Evolutionary conservation across 2,797 vertebrate species (phyloP).

Genomic region (Cirrhinus molitorella): DNA sequence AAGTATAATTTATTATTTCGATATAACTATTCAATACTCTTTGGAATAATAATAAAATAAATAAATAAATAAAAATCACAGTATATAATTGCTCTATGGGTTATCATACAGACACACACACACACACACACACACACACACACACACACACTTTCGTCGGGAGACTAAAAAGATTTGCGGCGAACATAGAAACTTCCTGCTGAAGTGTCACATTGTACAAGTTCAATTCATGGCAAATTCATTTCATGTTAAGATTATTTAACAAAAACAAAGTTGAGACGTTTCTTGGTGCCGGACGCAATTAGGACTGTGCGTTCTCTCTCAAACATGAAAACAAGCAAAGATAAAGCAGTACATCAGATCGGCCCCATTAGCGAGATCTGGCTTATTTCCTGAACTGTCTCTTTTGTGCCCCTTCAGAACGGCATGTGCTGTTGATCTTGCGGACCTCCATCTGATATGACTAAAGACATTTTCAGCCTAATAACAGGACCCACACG

Average conservation of each 20-base stretch:
- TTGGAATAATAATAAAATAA: too few species aligned
- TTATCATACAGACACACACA: too few species aligned
- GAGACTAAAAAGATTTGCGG: not conserved
- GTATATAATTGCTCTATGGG: too few species aligned
- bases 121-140: too few species aligned
- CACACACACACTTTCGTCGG: too few species aligned
- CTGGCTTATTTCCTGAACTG: not conserved
- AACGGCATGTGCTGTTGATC: constrained; percentile 29
- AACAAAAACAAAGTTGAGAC: too few species aligned
- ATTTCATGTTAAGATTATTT: not conserved
- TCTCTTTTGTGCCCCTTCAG: constrained; percentile 1
- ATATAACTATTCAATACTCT: too few species aligned
- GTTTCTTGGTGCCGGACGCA: not conserved
- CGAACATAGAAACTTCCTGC: not conserved
- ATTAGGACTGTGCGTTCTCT: not conserved
- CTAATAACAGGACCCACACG: not conserved
- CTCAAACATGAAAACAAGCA: not conserved
- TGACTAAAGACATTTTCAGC: constrained; percentile 14
- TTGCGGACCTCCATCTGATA: constrained; percentile 17
- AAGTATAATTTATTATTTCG: too few species aligned
- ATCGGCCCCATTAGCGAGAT: constrained; percentile 14
- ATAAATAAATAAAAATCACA: too few species aligned
- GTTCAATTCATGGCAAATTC: not conserved
- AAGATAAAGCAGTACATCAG: constrained; percentile 14
- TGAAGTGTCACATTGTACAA: not conserved